These are phyloP conservation scores for Microcaecilia unicolor DNA, from an alignment of 2,797 vertebrate species.

Conservation along the genomic window DNA sequence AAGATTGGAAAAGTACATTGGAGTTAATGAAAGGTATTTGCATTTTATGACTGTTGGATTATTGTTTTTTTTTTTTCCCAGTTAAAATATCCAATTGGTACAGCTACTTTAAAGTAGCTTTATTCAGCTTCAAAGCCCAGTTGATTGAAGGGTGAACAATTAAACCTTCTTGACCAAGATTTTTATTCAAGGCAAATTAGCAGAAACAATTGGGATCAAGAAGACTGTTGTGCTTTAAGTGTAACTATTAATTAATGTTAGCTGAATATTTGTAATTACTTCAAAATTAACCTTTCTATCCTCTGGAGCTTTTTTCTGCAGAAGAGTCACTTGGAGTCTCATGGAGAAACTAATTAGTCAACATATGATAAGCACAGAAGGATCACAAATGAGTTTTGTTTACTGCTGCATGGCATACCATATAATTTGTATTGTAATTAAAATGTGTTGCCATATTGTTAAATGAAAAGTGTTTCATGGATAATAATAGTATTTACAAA, in stretches of 20 bases:
- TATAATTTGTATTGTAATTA: conserved; percentile 73
- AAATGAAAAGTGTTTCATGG: conserved; percentile 29
- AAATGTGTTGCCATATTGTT: conserved; percentile 38
- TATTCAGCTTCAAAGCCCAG: conserved; percentile 5
- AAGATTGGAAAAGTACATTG: too few species aligned
- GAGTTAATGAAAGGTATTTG: too few species aligned
- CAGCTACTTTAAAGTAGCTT: too few species aligned
- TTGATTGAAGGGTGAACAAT: conserved; percentile 12
- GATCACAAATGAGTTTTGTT: conserved; percentile 68
- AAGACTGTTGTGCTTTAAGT: conserved; percentile 36
- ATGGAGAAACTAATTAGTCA: conserved; percentile 75
- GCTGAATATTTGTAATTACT: conserved; percentile 48
- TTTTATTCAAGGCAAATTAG: conserved; percentile 36
- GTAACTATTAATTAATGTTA: conserved; percentile 45
- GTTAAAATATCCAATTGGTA: too few species aligned
- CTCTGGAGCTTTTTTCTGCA: conserved; percentile 55
- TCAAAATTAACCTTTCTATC: conserved; percentile 55
- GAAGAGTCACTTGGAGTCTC: conserved; percentile 51
- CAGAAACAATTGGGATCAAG: conserved; percentile 24
- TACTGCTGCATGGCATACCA: conserved; percentile 56
- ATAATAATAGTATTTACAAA: conserved; percentile 26
- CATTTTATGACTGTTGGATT: too few species aligned
- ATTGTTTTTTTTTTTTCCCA: too few species aligned
- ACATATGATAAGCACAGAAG: conserved; percentile 61
- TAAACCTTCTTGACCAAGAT: conserved; percentile 16